These are phyloP conservation scores for Lymantria monacha DNA, from an alignment of 2,888 invertebrate genomes.

Conservation along the genomic window DNA sequence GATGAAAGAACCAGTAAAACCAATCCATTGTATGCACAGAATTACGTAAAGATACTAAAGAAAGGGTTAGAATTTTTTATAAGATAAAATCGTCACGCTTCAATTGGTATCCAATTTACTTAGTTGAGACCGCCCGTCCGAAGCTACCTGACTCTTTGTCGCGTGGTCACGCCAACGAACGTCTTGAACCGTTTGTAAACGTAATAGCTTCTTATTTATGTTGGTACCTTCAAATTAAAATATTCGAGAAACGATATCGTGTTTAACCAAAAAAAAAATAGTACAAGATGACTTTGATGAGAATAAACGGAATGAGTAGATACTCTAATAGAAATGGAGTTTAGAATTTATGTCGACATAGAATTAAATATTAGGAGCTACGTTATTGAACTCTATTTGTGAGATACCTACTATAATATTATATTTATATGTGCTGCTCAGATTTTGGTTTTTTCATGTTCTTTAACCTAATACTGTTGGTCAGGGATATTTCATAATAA, in stretches of 20 bases:
- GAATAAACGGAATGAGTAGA: conserved; percentile 51
- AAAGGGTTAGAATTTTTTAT: conserved; percentile 63
- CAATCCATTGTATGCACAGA: conserved; percentile 57
- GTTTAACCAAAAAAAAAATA: conserved; percentile 40
- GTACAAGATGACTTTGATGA: conserved; percentile 44
- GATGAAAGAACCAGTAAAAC: conserved; percentile 37
- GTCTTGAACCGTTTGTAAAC: conserved; percentile 48
- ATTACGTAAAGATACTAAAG: conserved; percentile 64
- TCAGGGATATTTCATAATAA: not conserved
- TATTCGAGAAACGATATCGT: conserved; percentile 47
- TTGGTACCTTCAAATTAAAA: conserved; percentile 68
- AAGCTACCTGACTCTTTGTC: conserved; percentile 64
- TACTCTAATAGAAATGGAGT: conserved; percentile 3
- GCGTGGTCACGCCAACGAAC: conserved; percentile 59
- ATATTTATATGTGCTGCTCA: too few relatives aligned
- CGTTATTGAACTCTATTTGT: conserved; percentile 18
- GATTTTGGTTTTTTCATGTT: too few relatives aligned
- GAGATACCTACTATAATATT: not conserved
- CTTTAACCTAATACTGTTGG: not conserved
- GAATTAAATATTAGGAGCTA: conserved; percentile 30
- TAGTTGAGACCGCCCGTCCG: conserved; percentile 51
- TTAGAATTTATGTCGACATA: conserved; percentile 16
- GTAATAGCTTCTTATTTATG: conserved; percentile 68
- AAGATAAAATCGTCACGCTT: conserved; percentile 67
- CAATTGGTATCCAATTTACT: conserved; percentile 74